phyloP scores from a whole-genome alignment of 2,797 vertebrate genomes.

The Eulemur coronatus region DNA sequence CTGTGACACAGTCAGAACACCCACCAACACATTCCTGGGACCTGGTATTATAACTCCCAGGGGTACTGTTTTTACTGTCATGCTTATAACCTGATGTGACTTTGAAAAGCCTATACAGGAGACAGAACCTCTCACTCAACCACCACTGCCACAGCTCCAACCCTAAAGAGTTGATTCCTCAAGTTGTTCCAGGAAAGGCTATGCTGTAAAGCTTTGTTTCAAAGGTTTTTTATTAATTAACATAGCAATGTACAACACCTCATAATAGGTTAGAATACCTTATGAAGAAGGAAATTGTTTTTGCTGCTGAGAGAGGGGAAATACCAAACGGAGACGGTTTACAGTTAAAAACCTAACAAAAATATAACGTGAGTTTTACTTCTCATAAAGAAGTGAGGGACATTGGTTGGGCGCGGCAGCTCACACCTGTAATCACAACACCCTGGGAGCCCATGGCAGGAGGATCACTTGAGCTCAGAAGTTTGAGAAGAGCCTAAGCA shows the following conservation, averaged over 20 bases:
- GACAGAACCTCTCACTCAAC: neutral
- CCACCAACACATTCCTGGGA: neutral
- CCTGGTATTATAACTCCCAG: neutral
- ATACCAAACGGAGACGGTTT: neutral
- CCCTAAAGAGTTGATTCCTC: neutral
- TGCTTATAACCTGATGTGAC: neutral
- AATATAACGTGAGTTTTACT: neutral
- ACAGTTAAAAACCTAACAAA: neutral
- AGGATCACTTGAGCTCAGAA: no score
- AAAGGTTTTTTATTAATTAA: slow-evolving; percentile 3
- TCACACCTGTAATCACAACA: no score
- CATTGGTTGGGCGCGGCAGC: no score
- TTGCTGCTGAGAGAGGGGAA: neutral
- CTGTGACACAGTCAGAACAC: neutral
- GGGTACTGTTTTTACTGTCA: neutral
- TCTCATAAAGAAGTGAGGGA: neutral
- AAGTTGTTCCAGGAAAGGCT: neutral
- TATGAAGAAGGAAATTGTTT: slow-evolving; percentile 26
- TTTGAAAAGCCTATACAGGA: neutral
- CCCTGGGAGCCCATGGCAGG: no score
- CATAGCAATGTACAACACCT: neutral
- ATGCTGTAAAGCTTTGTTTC: slow-evolving; percentile 25
- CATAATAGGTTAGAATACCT: neutral
- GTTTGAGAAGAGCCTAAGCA: no score
- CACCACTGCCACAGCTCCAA: neutral